phyloP scores from a whole-genome alignment of 2,797 vertebrate species.

The Sphenopsis melanotis region DNA sequence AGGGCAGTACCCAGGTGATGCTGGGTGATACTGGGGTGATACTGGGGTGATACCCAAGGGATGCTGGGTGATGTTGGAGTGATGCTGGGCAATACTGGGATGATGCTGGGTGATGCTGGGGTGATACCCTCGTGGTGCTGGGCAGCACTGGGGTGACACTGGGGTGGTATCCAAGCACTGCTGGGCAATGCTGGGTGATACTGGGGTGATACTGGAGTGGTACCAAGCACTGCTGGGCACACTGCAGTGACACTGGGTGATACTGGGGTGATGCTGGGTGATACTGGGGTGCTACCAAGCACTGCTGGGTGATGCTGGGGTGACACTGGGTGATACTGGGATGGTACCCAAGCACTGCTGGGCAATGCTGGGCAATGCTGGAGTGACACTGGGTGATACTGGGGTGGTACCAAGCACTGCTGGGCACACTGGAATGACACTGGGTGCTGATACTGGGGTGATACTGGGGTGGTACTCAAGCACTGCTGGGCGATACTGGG shows the following conservation, averaged over 20 bases:
- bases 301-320: accelerated
- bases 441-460: neutral
- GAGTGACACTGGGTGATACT: accelerated
- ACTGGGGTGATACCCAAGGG: too few relatives aligned
- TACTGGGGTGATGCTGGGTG: neutral
- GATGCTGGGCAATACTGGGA: too few relatives aligned
- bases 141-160: accelerated
- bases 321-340: neutral
- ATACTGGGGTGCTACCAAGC: neutral
- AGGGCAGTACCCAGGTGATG: too few relatives aligned
- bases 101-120: too few relatives aligned
- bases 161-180: neutral
- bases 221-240: neutral
- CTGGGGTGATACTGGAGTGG: too few relatives aligned
- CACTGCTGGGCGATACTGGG: neutral
- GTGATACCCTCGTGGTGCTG: too few relatives aligned
- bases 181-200: too few relatives aligned
- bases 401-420: neutral
- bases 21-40: too few relatives aligned
- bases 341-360: too few relatives aligned
- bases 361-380: accelerated
- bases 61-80: too few relatives aligned
- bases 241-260: too few relatives aligned
- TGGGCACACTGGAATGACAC: neutral
- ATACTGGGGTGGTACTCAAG: accelerated